phyloP scores from a whole-genome alignment of 2,888 invertebrate genomes.

The Metacarcinus magister region DNA sequence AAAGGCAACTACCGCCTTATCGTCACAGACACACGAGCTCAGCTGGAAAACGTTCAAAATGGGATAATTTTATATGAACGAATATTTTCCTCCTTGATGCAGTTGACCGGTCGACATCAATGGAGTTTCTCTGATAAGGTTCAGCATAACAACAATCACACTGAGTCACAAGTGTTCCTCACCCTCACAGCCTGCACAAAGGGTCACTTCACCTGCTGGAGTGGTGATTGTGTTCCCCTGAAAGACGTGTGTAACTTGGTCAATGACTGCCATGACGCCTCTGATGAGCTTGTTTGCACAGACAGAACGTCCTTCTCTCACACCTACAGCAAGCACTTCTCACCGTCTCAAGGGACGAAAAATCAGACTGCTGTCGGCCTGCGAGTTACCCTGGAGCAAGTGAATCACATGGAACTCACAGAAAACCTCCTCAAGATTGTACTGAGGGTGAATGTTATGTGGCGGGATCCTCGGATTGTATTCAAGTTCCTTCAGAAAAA shows the following conservation, averaged over 20 bases:
- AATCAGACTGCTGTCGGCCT: not conserved
- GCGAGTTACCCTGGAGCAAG: conserved; percentile 35
- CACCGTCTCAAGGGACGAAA: conserved; percentile 44
- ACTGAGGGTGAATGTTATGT: conserved; percentile 5
- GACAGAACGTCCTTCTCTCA: conserved; percentile 22
- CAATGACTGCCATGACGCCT: conserved; percentile 65
- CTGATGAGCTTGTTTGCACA: conserved; percentile 70
- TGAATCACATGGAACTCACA: conserved; percentile 17
- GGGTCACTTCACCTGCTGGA: conserved; percentile 70
- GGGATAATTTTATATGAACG: not conserved
- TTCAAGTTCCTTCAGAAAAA: conserved; percentile 53
- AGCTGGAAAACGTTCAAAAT: conserved; percentile 47
- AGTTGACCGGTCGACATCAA: conserved; percentile 58
- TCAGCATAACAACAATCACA: not conserved
- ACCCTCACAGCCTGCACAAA: conserved; percentile 65
- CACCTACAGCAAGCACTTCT: conserved; percentile 63
- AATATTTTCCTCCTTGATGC: not conserved
- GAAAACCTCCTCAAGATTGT: conserved; percentile 38
- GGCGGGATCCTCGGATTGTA: conserved; percentile 47
- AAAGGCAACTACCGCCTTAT: conserved; percentile 34
- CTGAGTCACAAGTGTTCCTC: not conserved
- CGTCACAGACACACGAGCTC: not conserved
- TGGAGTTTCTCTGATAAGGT: not conserved
- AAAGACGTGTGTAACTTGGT: conserved; percentile 58
- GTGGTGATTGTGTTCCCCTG: conserved; percentile 65